phyloP scores from a whole-genome alignment of 2,797 vertebrate species.

The Chromis chromis region DNA sequence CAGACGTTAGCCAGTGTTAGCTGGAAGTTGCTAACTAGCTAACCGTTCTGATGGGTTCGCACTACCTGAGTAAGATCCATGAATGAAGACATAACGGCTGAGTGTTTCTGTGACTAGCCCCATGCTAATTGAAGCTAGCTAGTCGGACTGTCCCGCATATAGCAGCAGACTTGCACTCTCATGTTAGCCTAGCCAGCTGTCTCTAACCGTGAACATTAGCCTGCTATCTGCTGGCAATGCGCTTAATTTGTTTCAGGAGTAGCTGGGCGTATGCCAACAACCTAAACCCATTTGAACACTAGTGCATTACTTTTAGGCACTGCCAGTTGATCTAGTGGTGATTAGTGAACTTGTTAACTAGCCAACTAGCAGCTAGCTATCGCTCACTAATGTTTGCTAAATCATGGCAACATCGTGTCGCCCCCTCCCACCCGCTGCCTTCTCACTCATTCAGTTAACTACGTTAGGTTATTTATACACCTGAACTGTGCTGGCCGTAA shows the following conservation, averaged over 20 bases:
- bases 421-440: slow-evolving; percentile 49
- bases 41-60: background rate
- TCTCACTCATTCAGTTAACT: background rate
- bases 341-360: background rate
- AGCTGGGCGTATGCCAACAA: background rate
- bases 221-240: slow-evolving; percentile 21
- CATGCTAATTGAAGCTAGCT: slow-evolving; percentile 24
- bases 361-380: slow-evolving; percentile 30
- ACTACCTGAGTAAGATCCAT: background rate
- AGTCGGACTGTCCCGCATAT: slow-evolving; percentile 20
- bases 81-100: background rate
- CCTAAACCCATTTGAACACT: background rate
- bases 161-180: slow-evolving; percentile 58
- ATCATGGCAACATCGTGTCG: slow-evolving; percentile 68
- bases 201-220: slow-evolving; percentile 37
- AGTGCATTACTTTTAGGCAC: background rate
- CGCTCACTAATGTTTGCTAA: slow-evolving; percentile 71
- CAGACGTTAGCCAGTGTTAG: slow-evolving; percentile 9
- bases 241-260: background rate
- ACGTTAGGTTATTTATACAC: background rate
- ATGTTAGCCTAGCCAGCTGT: slow-evolving; percentile 72
- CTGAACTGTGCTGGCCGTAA: background rate
- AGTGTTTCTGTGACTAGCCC: background rate
- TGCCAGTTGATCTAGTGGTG: fast-evolving
- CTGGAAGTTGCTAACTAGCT: slow-evolving; percentile 15